A percentile compares a stretch with the other conserved stretches of the same genome.
Evolutionary conservation across 2,888 invertebrate genomes (phyloP).

Genomic region (Mesopsocus fuscifrons): DNA sequence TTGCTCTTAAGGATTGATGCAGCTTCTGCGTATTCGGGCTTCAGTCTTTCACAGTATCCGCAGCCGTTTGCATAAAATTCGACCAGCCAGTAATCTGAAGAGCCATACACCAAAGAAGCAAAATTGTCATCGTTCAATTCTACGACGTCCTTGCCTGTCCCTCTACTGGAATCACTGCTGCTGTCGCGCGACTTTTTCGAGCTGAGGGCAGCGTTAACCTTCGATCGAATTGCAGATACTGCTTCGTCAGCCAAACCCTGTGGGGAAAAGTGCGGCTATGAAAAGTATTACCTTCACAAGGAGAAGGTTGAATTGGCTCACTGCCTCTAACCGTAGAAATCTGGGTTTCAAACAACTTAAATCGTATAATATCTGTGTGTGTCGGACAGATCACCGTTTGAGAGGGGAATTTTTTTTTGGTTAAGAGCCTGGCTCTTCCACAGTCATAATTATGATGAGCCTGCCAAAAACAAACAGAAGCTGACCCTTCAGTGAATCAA

Average conservation of each 20-base stretch:
- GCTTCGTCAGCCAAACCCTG: neutral
- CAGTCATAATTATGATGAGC: no score
- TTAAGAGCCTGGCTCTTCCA: no score
- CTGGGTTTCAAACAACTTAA: no score
- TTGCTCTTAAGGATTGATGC: constrained; percentile 91
- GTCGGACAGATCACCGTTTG: no score
- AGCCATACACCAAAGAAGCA: constrained; percentile 72
- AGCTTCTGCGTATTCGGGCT: constrained; percentile 91
- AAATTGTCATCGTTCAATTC: constrained; percentile 94
- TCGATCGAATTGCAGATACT: constrained; percentile 22
- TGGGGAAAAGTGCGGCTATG: no score
- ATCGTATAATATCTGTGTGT: no score
- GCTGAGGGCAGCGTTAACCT: constrained; percentile 49
- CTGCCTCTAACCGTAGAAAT: no score
- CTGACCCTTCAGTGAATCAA: no score
- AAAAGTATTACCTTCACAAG: no score
- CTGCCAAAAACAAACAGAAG: no score
- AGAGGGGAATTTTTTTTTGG: no score
- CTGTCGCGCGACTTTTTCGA: constrained; percentile 28
- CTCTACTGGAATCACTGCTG: neutral
- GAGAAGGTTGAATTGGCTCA: no score
- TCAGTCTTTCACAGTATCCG: constrained; percentile 91
- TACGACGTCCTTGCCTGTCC: constrained; percentile 58
- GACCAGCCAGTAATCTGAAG: constrained; percentile 92
- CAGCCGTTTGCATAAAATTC: constrained; percentile 98